Base-by-base conservation (phyloP, 2,888 invertebrate genomes). In the Leuctra nigra region DNA sequence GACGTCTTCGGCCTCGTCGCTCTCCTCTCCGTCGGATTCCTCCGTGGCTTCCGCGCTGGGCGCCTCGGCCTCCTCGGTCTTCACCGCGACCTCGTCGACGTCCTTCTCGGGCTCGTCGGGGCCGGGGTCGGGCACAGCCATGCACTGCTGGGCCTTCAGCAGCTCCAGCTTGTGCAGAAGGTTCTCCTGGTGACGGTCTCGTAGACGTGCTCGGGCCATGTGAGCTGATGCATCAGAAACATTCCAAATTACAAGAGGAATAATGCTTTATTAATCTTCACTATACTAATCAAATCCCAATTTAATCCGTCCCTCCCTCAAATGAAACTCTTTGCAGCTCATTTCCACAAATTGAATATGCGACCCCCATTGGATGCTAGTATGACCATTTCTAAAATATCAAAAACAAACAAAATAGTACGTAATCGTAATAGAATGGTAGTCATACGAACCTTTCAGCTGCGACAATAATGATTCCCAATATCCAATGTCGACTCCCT, bases 391-490 rank as follows among this genome's bases (percentile, higher is more conserved):
- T n/a, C n/a, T n/a, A n/a, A n/a, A n/a, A n/a, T n/a, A n/a, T n/a
- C n/a, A n/a, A n/a, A n/a, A n/a, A n/a, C n/a, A n/a, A n/a, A n/a
- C n/a, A n/a, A n/a, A n/a, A n/a, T n/a, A n/a, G n/a, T n/a, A n/a
- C n/a, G n/a, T n/a, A n/a, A n/a, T n/a, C n/a, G n/a, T n/a, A n/a
- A n/a, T n/a, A n/a, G n/a, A n/a, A n/a, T n/a, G n/a, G n/a, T n/a
- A n/a, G n/a, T n/a, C n/a, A n/a, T n/a, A n/a, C 47, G n/a, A 71
- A 82, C 83, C 83, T 76, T 93, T 94, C 9, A 99, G 77, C 71
- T 96, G 94, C n/a, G 91, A 91, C 33, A 96, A 77, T 62, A 99
- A 74, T 48, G 92, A 91, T 76, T 99, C 98, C 98, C 98, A 99
- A 74, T 97, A 99, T 46, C 93, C 92, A 61, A 97, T 87, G 75